phyloP scores from a whole-genome alignment of 2,113 vertebrate genomes.

The Solea solea region DNA sequence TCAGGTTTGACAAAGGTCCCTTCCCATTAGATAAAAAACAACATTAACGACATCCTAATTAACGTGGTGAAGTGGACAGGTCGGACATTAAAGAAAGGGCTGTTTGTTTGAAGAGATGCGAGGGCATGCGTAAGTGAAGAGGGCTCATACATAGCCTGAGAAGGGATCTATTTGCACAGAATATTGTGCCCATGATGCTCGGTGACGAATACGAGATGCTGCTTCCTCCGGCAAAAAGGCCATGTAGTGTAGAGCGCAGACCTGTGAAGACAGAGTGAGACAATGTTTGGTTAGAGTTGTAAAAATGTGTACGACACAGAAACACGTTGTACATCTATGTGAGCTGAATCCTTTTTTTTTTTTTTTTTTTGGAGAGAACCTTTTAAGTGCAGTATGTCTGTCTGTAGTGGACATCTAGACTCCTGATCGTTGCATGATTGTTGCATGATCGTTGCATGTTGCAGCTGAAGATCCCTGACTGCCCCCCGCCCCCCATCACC shows the following conservation, averaged over 20 bases:
- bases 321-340: conserved; percentile 1
- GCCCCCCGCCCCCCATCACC: too few species aligned
- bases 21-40: conserved; percentile 40
- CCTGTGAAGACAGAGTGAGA: conserved; percentile 27
- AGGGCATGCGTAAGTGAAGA: conserved; percentile 5
- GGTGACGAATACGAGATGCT: conserved; percentile 2
- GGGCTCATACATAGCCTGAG: background rate
- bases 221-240: conserved; percentile 8
- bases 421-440: background rate
- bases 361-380: background rate
- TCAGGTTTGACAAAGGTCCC: conserved; percentile 8
- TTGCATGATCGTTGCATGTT: background rate
- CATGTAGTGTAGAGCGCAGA: conserved; percentile 26
- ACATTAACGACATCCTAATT: conserved; percentile 31
- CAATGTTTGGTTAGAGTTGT: conserved; percentile 9
- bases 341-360: conserved; percentile 18
- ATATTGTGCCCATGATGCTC: background rate
- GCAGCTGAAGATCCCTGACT: too few species aligned
- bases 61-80: conserved; percentile 18
- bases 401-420: background rate
- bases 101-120: too few species aligned
- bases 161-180: conserved; percentile 12
- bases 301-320: background rate
- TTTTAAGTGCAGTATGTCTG: background rate
- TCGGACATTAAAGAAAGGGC: too few species aligned